Base-by-base conservation (phyloP, 2,113 vertebrate genomes). In the Marmota flaviventris region DNA sequence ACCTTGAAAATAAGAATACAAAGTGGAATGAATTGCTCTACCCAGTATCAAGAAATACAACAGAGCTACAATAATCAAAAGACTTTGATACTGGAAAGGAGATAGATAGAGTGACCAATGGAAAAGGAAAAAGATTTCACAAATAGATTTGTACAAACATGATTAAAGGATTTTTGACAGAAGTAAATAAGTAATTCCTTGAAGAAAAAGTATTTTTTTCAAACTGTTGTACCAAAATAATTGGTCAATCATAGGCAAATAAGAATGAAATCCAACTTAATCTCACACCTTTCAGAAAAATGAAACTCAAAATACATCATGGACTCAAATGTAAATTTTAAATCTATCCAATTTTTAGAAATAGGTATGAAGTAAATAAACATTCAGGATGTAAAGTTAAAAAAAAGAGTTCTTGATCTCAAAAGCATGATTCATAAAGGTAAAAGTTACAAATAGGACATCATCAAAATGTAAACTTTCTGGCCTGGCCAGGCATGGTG, bases 221-320 rank as follows among this genome's bases (percentile, higher is more conserved):
- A 88, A 93, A 63, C 61, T 78, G 45, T 24, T 2, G 20, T 29
- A 77, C 8, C n/a, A 11, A 53, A 56, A 58, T 67, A 67, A 73
- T 3, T n/a, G 56, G 56, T 73, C 32, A 78, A 42, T n/a, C 61
- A 45, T 3, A 56, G 32, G 18, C n/a, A 76, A 70, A 75, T 25
- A 92, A 75, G 34, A 90, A 89, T 48, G n/a, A 69, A 85, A 82
- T 37, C 73, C 72, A 61, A 45, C 5, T 37, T 67, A 69, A 7
- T 32, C 39, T 85, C 75, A 63, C 1, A 45, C 2, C 27, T 72
- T 17, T 48, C 5, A 83, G 24, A 70, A 84, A 84, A 84, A 42
- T 1, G 29, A 73, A 94, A 89, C 29, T 73, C 42, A 89, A 45
- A 61, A 48, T 34, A 37, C 73, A 70, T 86, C 58, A 45, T 20